Conservation (phyloP, 1,140 invertebrate genomes). For the Diplogasteroides magnus region DNA sequence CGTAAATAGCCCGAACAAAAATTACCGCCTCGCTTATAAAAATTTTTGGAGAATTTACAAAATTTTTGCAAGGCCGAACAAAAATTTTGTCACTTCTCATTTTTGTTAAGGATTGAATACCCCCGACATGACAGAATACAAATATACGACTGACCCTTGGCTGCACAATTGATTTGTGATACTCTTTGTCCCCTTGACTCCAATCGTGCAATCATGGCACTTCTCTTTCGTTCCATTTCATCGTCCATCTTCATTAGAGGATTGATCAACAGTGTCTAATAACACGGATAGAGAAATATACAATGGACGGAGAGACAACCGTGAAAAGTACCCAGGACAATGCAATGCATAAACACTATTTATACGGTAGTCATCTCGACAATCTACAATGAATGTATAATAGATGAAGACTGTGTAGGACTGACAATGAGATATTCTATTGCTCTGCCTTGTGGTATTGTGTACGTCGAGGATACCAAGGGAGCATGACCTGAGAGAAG, state of each 20-base stretch:
- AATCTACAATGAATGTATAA: conserved; percentile 22
- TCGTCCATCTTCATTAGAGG: neutral
- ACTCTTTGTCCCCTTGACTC: neutral
- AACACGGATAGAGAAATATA: neutral
- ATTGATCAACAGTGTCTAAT: too few species aligned
- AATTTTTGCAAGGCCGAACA: too few species aligned
- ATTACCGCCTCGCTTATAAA: too few species aligned
- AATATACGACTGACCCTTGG: neutral
- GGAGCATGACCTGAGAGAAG: conserved; percentile 43
- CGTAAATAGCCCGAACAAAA: too few species aligned
- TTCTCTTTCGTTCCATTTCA: neutral
- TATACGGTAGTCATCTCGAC: conserved; percentile 6
- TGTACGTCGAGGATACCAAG: conserved; percentile 47
- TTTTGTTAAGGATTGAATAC: too few species aligned
- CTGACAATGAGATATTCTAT: conserved; percentile 11
- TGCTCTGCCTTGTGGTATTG: conserved; percentile 70
- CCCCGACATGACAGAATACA: too few species aligned
- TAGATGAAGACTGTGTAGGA: conserved; percentile 7
- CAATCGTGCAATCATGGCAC: neutral
- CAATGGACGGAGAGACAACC: neutral
- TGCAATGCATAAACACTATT: neutral
- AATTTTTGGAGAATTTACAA: too few species aligned
- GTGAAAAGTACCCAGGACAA: neutral
- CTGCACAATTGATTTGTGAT: neutral
- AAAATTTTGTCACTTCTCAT: too few species aligned